Evolutionary conservation across 2,888 invertebrate species (phyloP).

Genomic region (Parnassius smintheus): DNA sequence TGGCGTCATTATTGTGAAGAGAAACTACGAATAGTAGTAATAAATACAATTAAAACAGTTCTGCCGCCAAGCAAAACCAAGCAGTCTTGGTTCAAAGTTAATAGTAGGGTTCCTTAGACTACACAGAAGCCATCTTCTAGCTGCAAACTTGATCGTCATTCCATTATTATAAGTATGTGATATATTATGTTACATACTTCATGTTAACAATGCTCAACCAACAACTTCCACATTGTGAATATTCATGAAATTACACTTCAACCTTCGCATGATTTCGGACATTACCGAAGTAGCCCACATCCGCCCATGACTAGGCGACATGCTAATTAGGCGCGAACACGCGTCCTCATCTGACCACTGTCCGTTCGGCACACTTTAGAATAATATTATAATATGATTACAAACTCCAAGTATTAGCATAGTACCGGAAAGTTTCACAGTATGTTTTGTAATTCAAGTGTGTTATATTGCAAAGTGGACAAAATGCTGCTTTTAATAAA

Average conservation of each 20-base stretch:
- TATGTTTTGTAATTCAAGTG: neutral
- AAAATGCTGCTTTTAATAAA: too few species aligned
- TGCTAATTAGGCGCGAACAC: constrained; percentile 21
- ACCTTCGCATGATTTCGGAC: neutral
- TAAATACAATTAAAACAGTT: too few species aligned
- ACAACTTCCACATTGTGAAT: too few species aligned
- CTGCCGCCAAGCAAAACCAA: too few species aligned
- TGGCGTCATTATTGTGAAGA: neutral
- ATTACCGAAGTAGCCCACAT: neutral
- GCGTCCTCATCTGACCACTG: constrained; percentile 13
- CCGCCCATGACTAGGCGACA: neutral
- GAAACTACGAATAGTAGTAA: too few species aligned
- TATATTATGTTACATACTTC: too few species aligned
- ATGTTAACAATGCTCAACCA: too few species aligned
- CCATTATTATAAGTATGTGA: neutral
- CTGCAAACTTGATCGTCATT: too few species aligned
- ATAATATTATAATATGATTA: constrained; percentile 24
- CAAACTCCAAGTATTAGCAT: constrained; percentile 15
- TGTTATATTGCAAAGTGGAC: neutral
- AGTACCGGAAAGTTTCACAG: constrained; percentile 15
- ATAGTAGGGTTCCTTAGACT: too few species aligned
- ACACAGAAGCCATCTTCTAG: too few species aligned
- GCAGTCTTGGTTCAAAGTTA: too few species aligned
- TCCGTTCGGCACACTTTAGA: constrained; percentile 14
- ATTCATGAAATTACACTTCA: neutral